Percentiles rank a stretch among this genome's conserved stretches.
Conservation (phyloP, 2,888 invertebrate species). For the Yponomeuta malinellus region DNA sequence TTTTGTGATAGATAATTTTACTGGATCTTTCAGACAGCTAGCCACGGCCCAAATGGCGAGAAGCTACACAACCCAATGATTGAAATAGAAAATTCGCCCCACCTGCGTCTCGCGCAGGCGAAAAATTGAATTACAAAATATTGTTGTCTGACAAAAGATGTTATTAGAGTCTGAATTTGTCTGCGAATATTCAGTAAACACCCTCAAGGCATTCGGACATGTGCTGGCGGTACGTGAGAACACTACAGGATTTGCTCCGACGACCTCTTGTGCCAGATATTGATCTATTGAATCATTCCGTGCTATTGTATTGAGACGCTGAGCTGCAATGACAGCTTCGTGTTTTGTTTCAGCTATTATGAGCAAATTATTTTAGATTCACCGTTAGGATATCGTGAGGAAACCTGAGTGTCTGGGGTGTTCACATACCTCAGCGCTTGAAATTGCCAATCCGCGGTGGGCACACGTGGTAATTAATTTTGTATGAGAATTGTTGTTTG, state of each 20-base stretch:
- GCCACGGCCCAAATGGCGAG: neutral
- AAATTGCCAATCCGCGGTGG: no score
- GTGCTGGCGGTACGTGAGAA: slow-evolving; percentile 36
- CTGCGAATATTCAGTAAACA: slow-evolving; percentile 28
- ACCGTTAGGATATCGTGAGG: neutral
- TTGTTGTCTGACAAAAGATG: slow-evolving; percentile 32
- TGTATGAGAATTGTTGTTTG: neutral
- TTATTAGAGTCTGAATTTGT: slow-evolving; percentile 28
- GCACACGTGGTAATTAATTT: no score
- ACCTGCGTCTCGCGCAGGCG: neutral
- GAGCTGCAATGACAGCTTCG: neutral
- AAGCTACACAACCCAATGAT: neutral
- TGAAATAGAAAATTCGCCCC: slow-evolving; percentile 6
- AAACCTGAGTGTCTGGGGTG: neutral
- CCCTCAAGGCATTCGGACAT: slow-evolving; percentile 27
- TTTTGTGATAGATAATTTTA: no score
- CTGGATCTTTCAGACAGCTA: no score
- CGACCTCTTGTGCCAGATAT: slow-evolving; percentile 25
- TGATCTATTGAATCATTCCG: slow-evolving; percentile 48
- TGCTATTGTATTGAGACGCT: slow-evolving; percentile 33
- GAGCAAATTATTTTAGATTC: no score
- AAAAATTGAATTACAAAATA: slow-evolving; percentile 28
- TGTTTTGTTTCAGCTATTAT: neutral
- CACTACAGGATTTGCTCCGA: slow-evolving; percentile 31
- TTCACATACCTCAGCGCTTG: no score